phyloP scores from a whole-genome alignment of 1,140 invertebrate species.

The Trichonephila clavipes region DNA sequence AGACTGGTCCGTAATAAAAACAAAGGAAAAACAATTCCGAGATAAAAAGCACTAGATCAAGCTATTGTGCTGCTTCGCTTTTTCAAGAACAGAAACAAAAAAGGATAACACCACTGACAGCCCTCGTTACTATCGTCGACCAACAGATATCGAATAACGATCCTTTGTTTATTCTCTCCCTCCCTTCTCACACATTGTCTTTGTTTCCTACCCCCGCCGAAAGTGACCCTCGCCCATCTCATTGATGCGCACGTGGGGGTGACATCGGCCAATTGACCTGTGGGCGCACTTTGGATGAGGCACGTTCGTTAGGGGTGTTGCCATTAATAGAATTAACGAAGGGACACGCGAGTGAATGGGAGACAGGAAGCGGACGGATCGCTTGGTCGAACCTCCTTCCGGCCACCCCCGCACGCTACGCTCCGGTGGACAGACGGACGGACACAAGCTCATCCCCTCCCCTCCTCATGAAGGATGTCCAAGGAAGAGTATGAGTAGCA shows the following conservation, averaged over 20 bases:
- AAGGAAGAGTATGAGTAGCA: too few species aligned
- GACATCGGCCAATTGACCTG: conserved; percentile 11
- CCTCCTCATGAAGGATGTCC: too few species aligned
- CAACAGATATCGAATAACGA: too few species aligned
- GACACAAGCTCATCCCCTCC: background rate
- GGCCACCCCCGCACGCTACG: background rate
- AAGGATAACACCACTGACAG: too few species aligned
- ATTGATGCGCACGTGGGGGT: background rate
- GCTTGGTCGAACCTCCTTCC: conserved; percentile 2
- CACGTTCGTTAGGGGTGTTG: background rate
- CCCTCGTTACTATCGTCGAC: too few species aligned
- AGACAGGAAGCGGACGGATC: conserved; percentile 14
- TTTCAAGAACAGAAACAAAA: too few species aligned
- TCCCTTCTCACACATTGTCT: background rate
- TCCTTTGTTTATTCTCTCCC: background rate
- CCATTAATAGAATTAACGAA: conserved; percentile 18
- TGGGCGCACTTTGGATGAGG: background rate
- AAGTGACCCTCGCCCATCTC: background rate
- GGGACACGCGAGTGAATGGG: background rate
- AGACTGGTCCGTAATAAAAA: too few species aligned
- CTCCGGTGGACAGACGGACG: background rate
- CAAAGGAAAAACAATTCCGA: too few species aligned
- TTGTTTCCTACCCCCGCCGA: background rate
- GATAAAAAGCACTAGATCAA: too few species aligned
- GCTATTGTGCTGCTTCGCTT: too few species aligned